Base-by-base conservation (phyloP, 2,113 vertebrate genomes). In the Pterocles gutturalis region DNA sequence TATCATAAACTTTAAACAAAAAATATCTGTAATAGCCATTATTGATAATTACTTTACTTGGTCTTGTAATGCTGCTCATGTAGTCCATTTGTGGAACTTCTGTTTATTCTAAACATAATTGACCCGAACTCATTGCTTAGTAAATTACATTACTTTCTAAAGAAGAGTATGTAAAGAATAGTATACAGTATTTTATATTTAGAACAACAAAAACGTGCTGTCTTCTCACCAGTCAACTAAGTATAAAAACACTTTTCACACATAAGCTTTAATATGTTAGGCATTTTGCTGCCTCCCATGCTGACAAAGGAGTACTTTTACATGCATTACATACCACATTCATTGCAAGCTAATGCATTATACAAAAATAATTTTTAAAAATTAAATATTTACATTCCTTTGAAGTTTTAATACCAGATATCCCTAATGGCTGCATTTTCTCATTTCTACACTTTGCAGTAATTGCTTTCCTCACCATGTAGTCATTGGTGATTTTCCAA, bases 401-500 rank as follows among this genome's bases (percentile, higher is more conserved):
- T 92, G 92, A 92, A 92, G 83, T 72, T 83, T 93, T 96, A 90
- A 94, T 92, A 90, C 60, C 60, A 83, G 67, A 26, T 78, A 92
- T 88, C 86, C 82, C 93, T 82, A 92, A 86, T 95, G 90, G 79
- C 83, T 93, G 48, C 72, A 79, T 90, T 95, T 94, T 90, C 76
- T 93, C 72, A 60, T 78, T 92, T 78, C 80, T 94, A 34, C 57
- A 57, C 60, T 93, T 92, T 45, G 25, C 75, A 69, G 82, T 94
- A 95, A 96, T 94, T 94, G 64, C 92, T 90, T 91, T 69, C 66
- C 76, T 93, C 76, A 87, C 71, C 55, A 53, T 76, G 90, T 79
- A 96, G 80, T 93, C 92, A 89, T 96, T 87, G 80, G 85, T 97
- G 94, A 92, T 94, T 95, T 96, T 93, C 80, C 83, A 94, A 93